Conservation (phyloP, 2,888 invertebrate species). For the Cantharis flavilabris region DNA sequence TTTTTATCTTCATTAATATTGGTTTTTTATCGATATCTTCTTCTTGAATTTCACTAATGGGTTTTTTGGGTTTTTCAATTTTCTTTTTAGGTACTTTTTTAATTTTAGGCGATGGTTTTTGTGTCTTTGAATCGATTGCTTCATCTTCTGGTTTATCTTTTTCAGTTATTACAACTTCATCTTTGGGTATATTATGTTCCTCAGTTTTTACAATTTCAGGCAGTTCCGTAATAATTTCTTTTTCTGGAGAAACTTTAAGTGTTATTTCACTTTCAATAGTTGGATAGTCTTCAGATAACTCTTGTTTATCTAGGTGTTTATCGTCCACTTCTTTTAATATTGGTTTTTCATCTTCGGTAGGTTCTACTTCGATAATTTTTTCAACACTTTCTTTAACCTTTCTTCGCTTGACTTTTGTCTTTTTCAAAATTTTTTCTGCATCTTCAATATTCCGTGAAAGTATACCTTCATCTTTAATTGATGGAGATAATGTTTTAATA, state of each 20-base stretch:
- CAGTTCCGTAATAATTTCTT: neutral
- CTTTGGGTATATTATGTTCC: constrained; percentile 20
- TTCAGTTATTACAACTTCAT: constrained; percentile 36
- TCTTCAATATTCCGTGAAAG: constrained; percentile 59
- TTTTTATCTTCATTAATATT: constrained; percentile 4
- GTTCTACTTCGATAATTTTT: constrained; percentile 53
- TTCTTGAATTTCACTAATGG: constrained; percentile 50
- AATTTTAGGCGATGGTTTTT: neutral
- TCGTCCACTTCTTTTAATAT: neutral
- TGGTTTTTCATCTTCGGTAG: neutral
- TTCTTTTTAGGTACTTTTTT: constrained; percentile 22
- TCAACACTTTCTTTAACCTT: constrained; percentile 43
- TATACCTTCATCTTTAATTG: constrained; percentile 50
- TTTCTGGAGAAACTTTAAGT: neutral
- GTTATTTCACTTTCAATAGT: neutral
- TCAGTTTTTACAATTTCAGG: constrained; percentile 37
- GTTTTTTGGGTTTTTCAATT: constrained; percentile 42
- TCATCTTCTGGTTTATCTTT: constrained; percentile 17
- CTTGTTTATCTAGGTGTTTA: neutral
- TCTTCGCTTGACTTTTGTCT: constrained; percentile 49
- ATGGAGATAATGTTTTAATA: neutral
- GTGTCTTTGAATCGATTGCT: constrained; percentile 7
- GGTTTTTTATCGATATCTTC: constrained; percentile 30
- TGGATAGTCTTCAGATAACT: neutral
- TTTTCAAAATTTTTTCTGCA: constrained; percentile 52